phyloP scores from a whole-genome alignment of 2,113 vertebrate genomes.

The Neotoma lepida region DNA sequence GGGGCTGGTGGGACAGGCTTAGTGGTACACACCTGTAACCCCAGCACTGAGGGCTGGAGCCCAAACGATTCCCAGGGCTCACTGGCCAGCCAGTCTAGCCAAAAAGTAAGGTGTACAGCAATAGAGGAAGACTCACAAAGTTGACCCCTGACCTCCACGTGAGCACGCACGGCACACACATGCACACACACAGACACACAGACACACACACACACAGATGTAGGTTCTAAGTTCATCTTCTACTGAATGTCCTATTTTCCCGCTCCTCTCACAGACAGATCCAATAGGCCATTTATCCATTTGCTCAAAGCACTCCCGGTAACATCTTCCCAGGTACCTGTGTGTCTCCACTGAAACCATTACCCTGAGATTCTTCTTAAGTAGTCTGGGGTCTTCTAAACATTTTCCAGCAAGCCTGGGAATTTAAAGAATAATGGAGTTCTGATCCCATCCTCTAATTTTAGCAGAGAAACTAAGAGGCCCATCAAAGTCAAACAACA shows the following conservation, averaged over 20 bases:
- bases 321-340: background rate
- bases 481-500: background rate
- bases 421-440: background rate
- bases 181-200: background rate
- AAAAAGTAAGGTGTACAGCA: background rate
- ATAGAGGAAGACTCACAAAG: background rate
- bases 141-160: background rate
- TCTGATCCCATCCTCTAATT: background rate
- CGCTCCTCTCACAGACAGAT: background rate
- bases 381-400: background rate
- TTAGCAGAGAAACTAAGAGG: background rate
- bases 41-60: background rate
- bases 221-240: slow-evolving; percentile 34
- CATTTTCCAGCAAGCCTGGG: background rate
- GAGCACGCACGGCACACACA: no score
- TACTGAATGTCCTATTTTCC: slow-evolving; percentile 39
- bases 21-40: background rate
- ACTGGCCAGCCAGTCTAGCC: background rate
- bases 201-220: background rate
- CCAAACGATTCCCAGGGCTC: background rate
- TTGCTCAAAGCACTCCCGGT: background rate
- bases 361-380: background rate
- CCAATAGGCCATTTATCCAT: background rate
- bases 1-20: background rate
- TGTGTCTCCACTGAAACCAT: background rate